Conservation (phyloP, 2,888 invertebrate genomes). For the Druceiella hillmani region DNA sequence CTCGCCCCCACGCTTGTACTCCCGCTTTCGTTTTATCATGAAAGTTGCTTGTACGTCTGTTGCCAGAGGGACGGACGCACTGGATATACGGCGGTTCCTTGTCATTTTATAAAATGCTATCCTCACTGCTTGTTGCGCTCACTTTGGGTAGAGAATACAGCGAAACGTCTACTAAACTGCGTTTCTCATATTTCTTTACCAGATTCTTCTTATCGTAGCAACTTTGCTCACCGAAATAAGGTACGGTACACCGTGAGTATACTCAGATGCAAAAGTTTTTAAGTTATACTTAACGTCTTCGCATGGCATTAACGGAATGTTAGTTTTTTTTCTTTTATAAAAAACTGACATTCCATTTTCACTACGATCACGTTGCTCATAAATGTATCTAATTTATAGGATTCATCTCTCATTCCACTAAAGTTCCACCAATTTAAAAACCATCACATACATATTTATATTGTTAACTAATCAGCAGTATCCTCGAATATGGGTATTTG, state of each 20-base stretch:
- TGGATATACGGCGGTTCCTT: constrained; percentile 50
- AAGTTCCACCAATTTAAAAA: too few relatives aligned
- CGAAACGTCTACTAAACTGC: constrained; percentile 55
- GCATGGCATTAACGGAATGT: too few relatives aligned
- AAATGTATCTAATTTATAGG: too few relatives aligned
- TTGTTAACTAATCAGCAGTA: too few relatives aligned
- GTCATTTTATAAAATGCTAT: constrained; percentile 47
- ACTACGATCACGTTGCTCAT: too few relatives aligned
- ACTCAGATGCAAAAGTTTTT: constrained; percentile 48
- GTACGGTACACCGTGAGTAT: constrained; percentile 51
- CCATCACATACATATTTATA: too few relatives aligned
- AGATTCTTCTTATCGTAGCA: constrained; percentile 59
- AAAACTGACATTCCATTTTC: too few relatives aligned
- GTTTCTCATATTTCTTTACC: constrained; percentile 47
- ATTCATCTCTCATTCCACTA: too few relatives aligned
- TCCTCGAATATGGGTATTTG: too few relatives aligned
- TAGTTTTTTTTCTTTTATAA: too few relatives aligned
- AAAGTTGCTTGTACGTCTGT: constrained; percentile 46
- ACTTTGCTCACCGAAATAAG: constrained; percentile 59
- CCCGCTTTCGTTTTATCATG: constrained; percentile 39
- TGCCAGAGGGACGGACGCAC: constrained; percentile 30
- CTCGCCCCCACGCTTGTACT: constrained; percentile 34
- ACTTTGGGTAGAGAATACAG: constrained; percentile 43
- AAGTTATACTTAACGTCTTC: constrained; percentile 42
- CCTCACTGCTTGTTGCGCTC: constrained; percentile 54